Evolutionary conservation across 2,113 vertebrate genomes (phyloP), one percentile per base, ranked within the genome.

Genomic region (Saccopteryx leptura): DNA sequence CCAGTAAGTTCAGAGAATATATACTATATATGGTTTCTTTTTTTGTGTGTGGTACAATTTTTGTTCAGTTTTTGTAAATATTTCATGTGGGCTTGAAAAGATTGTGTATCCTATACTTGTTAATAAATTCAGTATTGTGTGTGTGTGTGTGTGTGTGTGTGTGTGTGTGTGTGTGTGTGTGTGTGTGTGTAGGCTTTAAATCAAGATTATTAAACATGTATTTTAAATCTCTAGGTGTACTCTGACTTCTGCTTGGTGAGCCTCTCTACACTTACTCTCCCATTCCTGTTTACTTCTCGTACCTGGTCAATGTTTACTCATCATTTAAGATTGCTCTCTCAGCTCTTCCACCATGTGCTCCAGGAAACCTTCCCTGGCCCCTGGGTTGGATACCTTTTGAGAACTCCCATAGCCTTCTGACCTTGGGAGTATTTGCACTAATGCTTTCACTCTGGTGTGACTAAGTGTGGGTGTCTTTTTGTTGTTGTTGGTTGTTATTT

Each of bases 11-110:
- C 21, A 81, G 52, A 89, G 87, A 81, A 54, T 54, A 76, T 26
- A 9, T 31, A 14, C 9, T 33, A 17, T 52, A 13, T 3, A 39
- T 79, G 23, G 33, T 71, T 74, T 76, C 60, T 80, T n/a, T 23
- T 90, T 93, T 88, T 78, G 39, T 19, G 69, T 31, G 52, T 82
- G 39, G 71, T n/a, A 90, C 4, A 31, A 10, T 60, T 86, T 71
- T 90, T 85, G 26, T 46, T 71, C 87, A 31, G 39, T 60, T 83
- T 96, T 74, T 74, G 24, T 66, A 89, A 95, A 58, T 50, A 72
- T 87, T 79, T 23, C n/a, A 46, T 10, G 6, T 54, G 15, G 2
- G 24, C n/a, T 54, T 79, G 26, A 79, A 95, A 63, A 88, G 21
- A 75, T 31, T 91, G 24, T 71, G 31, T 48, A 78, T 26, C 54